Evolutionary conservation across 2,888 invertebrate species (phyloP).

Genomic region (Silvanus unidentatus): DNA sequence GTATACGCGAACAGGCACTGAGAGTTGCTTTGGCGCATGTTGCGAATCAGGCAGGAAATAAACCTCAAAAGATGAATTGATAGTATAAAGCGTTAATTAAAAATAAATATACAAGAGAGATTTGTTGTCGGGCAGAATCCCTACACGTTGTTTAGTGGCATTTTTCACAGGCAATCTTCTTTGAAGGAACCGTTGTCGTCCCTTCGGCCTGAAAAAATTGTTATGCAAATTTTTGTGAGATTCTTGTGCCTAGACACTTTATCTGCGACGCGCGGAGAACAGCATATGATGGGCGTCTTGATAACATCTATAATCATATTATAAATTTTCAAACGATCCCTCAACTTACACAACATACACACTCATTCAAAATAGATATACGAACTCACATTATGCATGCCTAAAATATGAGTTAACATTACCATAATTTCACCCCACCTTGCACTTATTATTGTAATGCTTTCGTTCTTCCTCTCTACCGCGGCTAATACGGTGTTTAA

Average conservation of each 20-base stretch:
- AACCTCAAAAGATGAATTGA: no score
- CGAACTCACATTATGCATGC: not conserved
- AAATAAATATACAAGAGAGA: no score
- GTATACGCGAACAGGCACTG: conserved; percentile 9
- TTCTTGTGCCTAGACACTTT: not conserved
- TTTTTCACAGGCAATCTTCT: no score
- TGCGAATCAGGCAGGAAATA: no score
- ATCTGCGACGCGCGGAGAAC: not conserved
- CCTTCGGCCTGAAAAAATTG: not conserved
- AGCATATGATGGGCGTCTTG: not conserved
- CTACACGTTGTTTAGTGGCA: no score
- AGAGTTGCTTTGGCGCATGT: no score
- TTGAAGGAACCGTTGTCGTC: no score
- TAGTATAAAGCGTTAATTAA: no score
- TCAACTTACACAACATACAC: not conserved
- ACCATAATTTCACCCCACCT: not conserved
- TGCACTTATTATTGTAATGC: conserved; percentile 3
- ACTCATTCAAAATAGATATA: no score
- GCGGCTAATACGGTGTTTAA: conserved; percentile 1
- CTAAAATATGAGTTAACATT: conserved; percentile 1
- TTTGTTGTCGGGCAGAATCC: no score
- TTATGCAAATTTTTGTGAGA: not conserved
- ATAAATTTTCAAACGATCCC: conserved; percentile 2
- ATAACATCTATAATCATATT: conserved; percentile 1
- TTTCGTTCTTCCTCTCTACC: not conserved